phyloP scores from a whole-genome alignment of 2,888 invertebrate genomes.

The Plutella xylostella region DNA sequence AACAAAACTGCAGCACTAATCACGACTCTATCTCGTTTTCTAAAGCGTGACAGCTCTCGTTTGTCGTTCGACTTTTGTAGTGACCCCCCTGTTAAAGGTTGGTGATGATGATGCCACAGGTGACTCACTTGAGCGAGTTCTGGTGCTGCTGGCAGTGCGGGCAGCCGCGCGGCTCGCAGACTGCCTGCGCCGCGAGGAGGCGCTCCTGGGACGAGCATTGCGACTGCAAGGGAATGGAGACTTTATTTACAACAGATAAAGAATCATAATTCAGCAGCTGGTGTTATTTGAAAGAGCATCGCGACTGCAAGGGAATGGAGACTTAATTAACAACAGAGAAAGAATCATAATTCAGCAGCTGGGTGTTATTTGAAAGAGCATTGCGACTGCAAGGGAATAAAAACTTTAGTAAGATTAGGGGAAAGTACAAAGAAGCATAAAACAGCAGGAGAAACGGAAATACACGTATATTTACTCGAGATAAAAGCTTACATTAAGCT shows the following conservation, averaged over 20 bases:
- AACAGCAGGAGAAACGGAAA: too few relatives aligned
- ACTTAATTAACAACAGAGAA: background rate
- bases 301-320: background rate
- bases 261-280: background rate
- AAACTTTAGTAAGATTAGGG: background rate
- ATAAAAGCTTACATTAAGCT: too few relatives aligned
- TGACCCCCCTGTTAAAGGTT: too few relatives aligned
- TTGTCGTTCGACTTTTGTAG: too few relatives aligned
- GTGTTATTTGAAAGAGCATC: background rate
- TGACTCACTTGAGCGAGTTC: slow-evolving; percentile 4
- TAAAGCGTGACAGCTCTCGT: too few relatives aligned
- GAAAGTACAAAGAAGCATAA: too few relatives aligned
- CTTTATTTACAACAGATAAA: too few relatives aligned
- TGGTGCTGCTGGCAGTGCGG: slow-evolving; percentile 44
- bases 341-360: background rate
- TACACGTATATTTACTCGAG: too few relatives aligned
- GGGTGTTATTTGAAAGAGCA: background rate
- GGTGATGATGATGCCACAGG: too few relatives aligned
- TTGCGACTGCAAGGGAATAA: background rate
- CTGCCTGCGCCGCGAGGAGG: slow-evolving; percentile 73
- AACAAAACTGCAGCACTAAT: too few relatives aligned
- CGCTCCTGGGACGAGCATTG: slow-evolving; percentile 99
- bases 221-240: slow-evolving; percentile 86
- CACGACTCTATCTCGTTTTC: too few relatives aligned
- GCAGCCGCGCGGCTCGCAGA: slow-evolving; percentile 42